A percentile compares a stretch with the other conserved stretches of the same genome.
These are phyloP conservation scores for Axea sp. DNA, from an alignment of 2,888 invertebrate species.

Conservation along the genomic window DNA sequence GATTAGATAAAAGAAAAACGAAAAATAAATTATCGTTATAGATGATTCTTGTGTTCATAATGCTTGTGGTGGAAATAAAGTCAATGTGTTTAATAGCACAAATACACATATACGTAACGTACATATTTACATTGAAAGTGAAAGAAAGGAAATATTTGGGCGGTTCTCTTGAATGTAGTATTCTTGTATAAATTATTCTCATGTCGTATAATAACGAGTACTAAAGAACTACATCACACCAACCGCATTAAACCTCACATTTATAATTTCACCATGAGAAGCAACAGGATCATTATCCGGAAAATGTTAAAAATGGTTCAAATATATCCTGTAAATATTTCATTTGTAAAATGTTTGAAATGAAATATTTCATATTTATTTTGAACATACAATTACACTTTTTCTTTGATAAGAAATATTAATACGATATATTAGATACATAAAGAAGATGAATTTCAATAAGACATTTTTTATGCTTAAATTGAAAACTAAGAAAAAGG, in stretches of 20 bases:
- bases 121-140: slow-evolving; percentile 56
- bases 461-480: too few species aligned
- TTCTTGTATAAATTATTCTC: slow-evolving; percentile 19
- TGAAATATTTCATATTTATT: slow-evolving; percentile 24
- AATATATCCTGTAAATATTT: slow-evolving; percentile 30
- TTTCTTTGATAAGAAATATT: too few species aligned
- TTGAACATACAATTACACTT: too few species aligned
- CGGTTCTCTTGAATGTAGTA: slow-evolving; percentile 21
- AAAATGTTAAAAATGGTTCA: slow-evolving; percentile 46
- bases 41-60: slow-evolving; percentile 44
- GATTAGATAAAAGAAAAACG: slow-evolving; percentile 22
- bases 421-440: too few species aligned
- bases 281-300: slow-evolving; percentile 48
- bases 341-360: slow-evolving; percentile 28
- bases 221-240: slow-evolving; percentile 37
- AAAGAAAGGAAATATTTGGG: slow-evolving; percentile 51
- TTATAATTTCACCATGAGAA: slow-evolving; percentile 33
- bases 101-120: slow-evolving; percentile 51
- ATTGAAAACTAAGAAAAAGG: too few species aligned
- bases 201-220: slow-evolving; percentile 36
- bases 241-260: slow-evolving; percentile 38
- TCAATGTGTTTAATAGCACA: slow-evolving; percentile 45
- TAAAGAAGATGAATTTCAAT: too few species aligned
- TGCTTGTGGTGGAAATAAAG: slow-evolving; percentile 39
- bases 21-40: slow-evolving; percentile 25